Evolutionary conservation across 2,888 invertebrate species (phyloP).

Genomic region (Chrysina gloriosa): DNA sequence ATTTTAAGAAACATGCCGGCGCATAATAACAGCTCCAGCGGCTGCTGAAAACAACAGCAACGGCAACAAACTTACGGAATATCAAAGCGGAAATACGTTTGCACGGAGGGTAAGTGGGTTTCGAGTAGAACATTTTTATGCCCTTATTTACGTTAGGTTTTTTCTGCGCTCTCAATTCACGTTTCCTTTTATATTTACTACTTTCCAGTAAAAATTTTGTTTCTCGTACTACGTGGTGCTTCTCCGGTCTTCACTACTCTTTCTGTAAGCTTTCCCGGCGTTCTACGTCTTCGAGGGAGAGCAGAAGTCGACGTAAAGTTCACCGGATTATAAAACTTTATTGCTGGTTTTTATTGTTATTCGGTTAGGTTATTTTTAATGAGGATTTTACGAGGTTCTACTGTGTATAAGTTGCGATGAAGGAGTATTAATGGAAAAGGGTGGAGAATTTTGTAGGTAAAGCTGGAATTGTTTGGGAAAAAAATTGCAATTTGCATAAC

Average conservation of each 20-base stretch:
- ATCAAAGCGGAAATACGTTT: slow-evolving; percentile 6
- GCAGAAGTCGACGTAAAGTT: neutral
- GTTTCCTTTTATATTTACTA: slow-evolving; percentile 34
- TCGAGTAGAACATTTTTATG: slow-evolving; percentile 71
- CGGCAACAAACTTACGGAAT: slow-evolving; percentile 1
- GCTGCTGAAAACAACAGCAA: neutral
- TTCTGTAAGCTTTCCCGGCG: neutral
- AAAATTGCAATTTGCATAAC: no score
- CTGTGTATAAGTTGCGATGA: no score
- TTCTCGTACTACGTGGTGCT: no score
- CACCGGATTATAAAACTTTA: slow-evolving; percentile 18
- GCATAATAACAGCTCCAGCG: neutral
- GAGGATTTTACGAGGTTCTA: slow-evolving; percentile 11
- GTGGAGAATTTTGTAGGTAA: neutral
- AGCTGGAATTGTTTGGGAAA: no score
- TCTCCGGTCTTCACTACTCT: neutral
- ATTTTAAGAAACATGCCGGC: neutral
- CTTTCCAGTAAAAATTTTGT: slow-evolving; percentile 21
- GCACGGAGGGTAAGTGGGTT: neutral
- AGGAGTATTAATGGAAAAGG: neutral
- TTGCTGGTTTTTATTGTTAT: slow-evolving; percentile 14
- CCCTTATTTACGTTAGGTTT: slow-evolving; percentile 27
- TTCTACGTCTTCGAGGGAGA: neutral
- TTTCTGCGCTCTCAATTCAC: slow-evolving; percentile 6
- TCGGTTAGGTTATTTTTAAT: slow-evolving; percentile 1